Evolutionary conservation across 1,140 invertebrate species (phyloP).

Genomic region (Pogonomyrmex barbatus): DNA sequence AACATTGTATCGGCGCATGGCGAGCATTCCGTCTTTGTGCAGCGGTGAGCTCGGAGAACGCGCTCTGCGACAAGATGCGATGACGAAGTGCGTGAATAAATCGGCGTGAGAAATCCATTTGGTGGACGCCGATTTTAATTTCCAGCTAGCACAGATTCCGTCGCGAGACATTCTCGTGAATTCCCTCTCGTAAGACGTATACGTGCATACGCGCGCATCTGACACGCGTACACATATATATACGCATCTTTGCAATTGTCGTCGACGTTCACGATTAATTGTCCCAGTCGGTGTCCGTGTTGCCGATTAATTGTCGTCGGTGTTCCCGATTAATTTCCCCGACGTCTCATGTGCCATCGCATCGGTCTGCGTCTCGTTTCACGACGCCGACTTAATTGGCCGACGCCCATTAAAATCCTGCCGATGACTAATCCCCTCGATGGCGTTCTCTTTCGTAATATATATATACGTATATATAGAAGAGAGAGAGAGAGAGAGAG

Average conservation of each 20-base stretch:
- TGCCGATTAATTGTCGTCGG: constrained; percentile 1
- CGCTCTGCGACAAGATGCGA: neutral
- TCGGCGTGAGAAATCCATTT: neutral
- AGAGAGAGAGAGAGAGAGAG: too few species aligned
- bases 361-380: constrained; percentile 34
- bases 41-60: neutral
- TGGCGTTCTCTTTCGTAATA: constrained; percentile 55
- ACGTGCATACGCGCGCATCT: neutral
- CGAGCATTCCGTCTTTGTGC: constrained; percentile 4
- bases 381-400: constrained; percentile 62
- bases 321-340: constrained; percentile 20
- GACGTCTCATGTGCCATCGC: neutral
- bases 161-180: neutral
- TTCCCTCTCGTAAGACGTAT: neutral
- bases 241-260: constrained; percentile 26
- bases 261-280: constrained; percentile 38
- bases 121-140: constrained; percentile 17
- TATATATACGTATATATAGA: neutral
- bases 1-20: neutral
- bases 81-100: constrained; percentile 20
- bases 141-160: neutral
- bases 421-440: constrained; percentile 64
- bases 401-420: constrained; percentile 59
- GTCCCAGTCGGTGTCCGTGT: neutral
- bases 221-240: neutral